Percentiles rank a stretch among this genome's conserved stretches.
Evolutionary conservation across 2,113 vertebrate species (phyloP).

Genomic region (Willisornis vidua): DNA sequence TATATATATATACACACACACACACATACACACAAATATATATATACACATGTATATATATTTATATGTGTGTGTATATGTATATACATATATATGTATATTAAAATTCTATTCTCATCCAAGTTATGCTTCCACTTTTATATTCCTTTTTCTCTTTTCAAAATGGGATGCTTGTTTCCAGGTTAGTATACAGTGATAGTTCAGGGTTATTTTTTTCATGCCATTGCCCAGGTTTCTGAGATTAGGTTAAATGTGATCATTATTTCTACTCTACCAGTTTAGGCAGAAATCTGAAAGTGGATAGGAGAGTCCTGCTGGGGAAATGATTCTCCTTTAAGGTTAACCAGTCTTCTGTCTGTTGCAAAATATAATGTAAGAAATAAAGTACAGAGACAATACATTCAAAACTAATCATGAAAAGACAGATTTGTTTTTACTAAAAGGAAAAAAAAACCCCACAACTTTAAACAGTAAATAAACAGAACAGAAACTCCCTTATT

Average conservation of each 20-base stretch:
- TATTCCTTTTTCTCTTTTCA: not conserved
- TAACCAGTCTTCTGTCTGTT: not conserved
- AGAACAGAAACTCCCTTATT: not conserved
- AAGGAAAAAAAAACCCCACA: not conserved
- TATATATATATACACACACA: no score
- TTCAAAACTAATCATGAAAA: not conserved
- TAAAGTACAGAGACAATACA: not conserved
- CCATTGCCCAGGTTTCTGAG: not conserved
- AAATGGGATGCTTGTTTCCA: not conserved
- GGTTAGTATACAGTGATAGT: not conserved
- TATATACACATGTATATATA: not conserved
- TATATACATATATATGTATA: not conserved
- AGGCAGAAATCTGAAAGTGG: not conserved
- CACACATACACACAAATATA: no score
- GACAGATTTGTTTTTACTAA: not conserved
- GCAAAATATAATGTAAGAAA: not conserved
- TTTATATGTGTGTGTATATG: no score
- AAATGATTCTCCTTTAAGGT: not conserved
- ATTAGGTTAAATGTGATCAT: not conserved
- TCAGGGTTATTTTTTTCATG: not conserved
- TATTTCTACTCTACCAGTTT: not conserved
- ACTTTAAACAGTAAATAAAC: not conserved
- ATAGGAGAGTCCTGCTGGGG: not conserved
- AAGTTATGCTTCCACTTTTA: not conserved
- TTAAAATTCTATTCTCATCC: not conserved